These are phyloP conservation scores for Crax fasciolata DNA, from an alignment of 2,797 vertebrate species.

Conservation along the genomic window DNA sequence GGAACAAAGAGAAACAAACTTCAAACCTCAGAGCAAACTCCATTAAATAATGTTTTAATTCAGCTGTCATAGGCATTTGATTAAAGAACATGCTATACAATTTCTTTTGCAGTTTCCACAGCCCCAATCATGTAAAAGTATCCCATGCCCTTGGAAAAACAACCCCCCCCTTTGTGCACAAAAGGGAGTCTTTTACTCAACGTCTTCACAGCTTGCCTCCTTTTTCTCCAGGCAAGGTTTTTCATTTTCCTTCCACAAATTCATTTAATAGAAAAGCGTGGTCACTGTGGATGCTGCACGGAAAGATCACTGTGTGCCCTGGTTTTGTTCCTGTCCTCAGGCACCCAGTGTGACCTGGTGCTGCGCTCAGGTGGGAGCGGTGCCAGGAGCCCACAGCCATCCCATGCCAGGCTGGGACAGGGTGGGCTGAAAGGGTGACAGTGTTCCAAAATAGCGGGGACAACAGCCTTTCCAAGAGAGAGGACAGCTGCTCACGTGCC, in stretches of 20 bases:
- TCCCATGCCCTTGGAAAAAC: constrained; percentile 37
- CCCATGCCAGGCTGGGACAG: neutral
- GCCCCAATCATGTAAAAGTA: neutral
- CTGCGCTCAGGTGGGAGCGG: neutral
- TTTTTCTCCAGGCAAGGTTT: constrained; percentile 49
- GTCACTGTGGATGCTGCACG: neutral
- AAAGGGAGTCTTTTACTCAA: neutral
- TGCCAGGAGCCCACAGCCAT: neutral
- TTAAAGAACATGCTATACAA: constrained; percentile 19
- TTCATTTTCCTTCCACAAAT: constrained; percentile 2
- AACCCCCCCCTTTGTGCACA: neutral
- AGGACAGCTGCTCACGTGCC: neutral
- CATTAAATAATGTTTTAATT: constrained; percentile 54
- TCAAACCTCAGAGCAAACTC: neutral
- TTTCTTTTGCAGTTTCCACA: constrained; percentile 23
- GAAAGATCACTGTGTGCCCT: neutral
- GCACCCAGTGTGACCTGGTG: neutral
- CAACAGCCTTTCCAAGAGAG: neutral
- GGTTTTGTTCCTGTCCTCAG: neutral
- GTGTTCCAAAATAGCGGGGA: neutral
- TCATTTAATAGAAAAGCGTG: neutral
- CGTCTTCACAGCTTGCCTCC: constrained; percentile 2
- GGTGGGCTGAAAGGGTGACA: neutral
- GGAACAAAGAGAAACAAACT: constrained; percentile 43
- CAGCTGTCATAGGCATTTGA: constrained; percentile 10